Percentiles rank a stretch among this genome's conserved stretches.
These are phyloP conservation scores for Artemia sinica DNA, from an alignment of 2,888 invertebrate genomes.

Conservation along the genomic window DNA sequence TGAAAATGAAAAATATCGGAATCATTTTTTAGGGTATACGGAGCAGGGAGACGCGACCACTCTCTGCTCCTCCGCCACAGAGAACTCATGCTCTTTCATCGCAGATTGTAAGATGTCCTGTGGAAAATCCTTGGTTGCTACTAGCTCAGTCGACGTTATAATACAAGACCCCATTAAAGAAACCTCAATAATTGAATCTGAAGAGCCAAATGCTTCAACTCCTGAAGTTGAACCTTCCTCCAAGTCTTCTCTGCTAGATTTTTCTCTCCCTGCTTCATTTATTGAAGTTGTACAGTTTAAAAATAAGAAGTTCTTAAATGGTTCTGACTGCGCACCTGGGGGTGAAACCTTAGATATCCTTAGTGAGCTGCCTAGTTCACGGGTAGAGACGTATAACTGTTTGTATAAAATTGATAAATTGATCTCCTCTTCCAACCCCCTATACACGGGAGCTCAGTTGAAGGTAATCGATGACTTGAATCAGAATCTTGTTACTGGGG, in stretches of 20 bases:
- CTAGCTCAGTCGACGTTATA: background rate
- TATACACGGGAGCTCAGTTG: background rate
- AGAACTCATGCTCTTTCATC: slow-evolving; percentile 8
- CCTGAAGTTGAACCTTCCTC: too few relatives aligned
- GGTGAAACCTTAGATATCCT: background rate
- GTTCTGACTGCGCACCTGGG: background rate
- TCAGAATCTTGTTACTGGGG: background rate
- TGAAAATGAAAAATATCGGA: background rate
- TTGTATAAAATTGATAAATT: background rate
- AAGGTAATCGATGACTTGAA: background rate
- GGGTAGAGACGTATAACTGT: background rate
- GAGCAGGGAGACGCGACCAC: slow-evolving; percentile 12
- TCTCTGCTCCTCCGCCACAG: slow-evolving; percentile 13
- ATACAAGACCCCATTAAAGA: background rate
- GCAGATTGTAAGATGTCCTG: slow-evolving; percentile 5
- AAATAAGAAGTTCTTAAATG: background rate
- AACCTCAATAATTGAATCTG: background rate
- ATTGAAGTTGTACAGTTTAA: background rate
- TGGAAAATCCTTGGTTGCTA: background rate
- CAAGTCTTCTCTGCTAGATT: background rate
- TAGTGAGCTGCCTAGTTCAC: background rate
- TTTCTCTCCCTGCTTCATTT: background rate
- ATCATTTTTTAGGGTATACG: slow-evolving; percentile 12
- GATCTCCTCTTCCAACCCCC: background rate
- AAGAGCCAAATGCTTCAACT: background rate